A percentile compares a stretch with the other conserved stretches of the same genome.
Evolutionary conservation across 2,797 vertebrate genomes (phyloP).

Genomic region (Falco peregrinus): DNA sequence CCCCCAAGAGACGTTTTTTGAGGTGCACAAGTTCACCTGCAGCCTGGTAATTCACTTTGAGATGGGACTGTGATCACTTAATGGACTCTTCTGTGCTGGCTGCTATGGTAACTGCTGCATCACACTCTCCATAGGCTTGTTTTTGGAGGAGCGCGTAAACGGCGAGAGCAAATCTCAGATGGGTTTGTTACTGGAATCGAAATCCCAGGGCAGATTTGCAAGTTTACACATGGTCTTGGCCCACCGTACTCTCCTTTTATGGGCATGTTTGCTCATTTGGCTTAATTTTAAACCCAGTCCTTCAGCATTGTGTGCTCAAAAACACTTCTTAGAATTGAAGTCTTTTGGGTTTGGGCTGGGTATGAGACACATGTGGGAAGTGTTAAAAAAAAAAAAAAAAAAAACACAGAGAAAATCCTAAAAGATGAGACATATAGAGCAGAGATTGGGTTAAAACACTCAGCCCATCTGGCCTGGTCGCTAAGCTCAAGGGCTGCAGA

Average conservation of each 20-base stretch:
- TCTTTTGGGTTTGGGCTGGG: neutral
- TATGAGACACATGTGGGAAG: neutral
- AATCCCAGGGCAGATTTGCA: constrained; percentile 42
- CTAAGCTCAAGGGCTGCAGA: neutral
- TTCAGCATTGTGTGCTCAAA: neutral
- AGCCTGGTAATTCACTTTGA: constrained; percentile 62
- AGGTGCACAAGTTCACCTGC: constrained; percentile 68
- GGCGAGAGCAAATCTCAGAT: constrained; percentile 32
- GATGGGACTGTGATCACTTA: constrained; percentile 40
- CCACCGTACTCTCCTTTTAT: constrained; percentile 11
- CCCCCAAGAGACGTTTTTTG: constrained; percentile 42
- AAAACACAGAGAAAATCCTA: neutral
- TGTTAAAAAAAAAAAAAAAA: neutral
- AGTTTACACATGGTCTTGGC: neutral
- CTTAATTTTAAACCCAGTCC: constrained; percentile 2
- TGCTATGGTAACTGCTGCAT: constrained; percentile 68
- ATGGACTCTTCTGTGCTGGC: constrained; percentile 44
- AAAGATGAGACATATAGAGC: neutral
- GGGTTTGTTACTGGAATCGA: constrained; percentile 46
- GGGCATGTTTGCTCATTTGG: constrained; percentile 22
- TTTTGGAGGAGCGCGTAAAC: neutral
- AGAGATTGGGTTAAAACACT: neutral
- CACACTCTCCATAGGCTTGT: constrained; percentile 14
- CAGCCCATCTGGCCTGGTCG: neutral
- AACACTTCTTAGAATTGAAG: constrained; percentile 8